Conservation (phyloP, 2,797 vertebrate species). For the Saguinus oedipus region DNA sequence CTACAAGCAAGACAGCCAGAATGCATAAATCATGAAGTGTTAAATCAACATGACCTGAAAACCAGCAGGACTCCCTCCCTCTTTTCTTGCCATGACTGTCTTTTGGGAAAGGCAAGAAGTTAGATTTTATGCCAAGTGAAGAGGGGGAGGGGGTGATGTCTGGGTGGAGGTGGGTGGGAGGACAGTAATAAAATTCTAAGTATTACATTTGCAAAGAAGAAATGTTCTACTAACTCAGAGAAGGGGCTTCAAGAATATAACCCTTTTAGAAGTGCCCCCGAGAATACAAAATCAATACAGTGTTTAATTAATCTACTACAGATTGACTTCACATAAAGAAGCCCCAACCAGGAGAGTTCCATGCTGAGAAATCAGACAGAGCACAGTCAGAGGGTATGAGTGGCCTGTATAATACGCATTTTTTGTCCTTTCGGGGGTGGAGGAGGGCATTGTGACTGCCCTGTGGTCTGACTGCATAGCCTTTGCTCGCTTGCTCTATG, state of each 20-base stretch:
- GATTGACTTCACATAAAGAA: slow-evolving; percentile 27
- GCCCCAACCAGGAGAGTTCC: background rate
- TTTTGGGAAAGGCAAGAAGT: slow-evolving; percentile 12
- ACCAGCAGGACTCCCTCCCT: background rate
- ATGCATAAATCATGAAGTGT: slow-evolving; percentile 48
- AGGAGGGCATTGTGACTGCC: background rate
- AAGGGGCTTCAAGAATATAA: background rate
- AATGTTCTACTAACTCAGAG: slow-evolving; percentile 6
- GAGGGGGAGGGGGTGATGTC: background rate
- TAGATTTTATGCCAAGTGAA: background rate
- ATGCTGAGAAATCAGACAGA: background rate
- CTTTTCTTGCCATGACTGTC: background rate
- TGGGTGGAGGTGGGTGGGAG: background rate
- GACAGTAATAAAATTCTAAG: background rate
- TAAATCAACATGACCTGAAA: slow-evolving; percentile 47
- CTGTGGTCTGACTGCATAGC: background rate
- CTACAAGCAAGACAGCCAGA: slow-evolving; percentile 42
- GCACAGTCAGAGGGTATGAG: background rate
- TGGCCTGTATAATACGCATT: background rate
- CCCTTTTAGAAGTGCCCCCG: slow-evolving; percentile 27
- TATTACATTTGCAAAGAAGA: background rate
- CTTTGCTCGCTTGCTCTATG: background rate
- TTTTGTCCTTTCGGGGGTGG: background rate
- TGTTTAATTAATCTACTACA: slow-evolving; percentile 68
- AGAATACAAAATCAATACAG: slow-evolving; percentile 62